Evolutionary conservation across 1,140 invertebrate genomes (phyloP).

Genomic region (Wiebesia pumilae): DNA sequence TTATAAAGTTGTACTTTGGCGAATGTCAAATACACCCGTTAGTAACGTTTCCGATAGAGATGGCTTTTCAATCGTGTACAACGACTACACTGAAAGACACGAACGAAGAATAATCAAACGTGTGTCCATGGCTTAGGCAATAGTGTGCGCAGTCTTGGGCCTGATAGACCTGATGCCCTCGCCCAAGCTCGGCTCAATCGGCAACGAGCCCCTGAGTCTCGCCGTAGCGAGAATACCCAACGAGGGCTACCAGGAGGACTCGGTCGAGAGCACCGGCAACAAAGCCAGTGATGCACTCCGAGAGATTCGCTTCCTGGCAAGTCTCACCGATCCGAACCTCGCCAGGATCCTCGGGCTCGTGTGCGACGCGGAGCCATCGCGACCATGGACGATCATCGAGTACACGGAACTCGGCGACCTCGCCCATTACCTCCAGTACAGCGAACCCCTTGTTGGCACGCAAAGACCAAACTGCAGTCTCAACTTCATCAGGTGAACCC

Average conservation of each 20-base stretch:
- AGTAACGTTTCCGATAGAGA: too few relatives aligned
- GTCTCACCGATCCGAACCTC: slow-evolving; percentile 84
- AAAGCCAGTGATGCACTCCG: slow-evolving; percentile 70
- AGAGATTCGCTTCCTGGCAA: slow-evolving; percentile 84
- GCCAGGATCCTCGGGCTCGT: slow-evolving; percentile 82
- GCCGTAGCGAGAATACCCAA: slow-evolving; percentile 75
- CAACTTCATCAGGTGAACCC: slow-evolving; percentile 69
- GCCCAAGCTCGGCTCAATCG: slow-evolving; percentile 24
- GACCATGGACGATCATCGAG: slow-evolving; percentile 84
- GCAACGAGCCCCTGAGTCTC: slow-evolving; percentile 68
- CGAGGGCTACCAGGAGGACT: slow-evolving; percentile 52
- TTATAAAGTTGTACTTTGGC: too few relatives aligned
- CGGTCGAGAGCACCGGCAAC: slow-evolving; percentile 52
- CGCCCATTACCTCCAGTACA: slow-evolving; percentile 82
- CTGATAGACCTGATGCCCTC: slow-evolving; percentile 63
- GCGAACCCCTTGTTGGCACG: slow-evolving; percentile 68
- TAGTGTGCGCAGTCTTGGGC: slow-evolving; percentile 76
- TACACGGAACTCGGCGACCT: slow-evolving; percentile 88
- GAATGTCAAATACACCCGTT: too few relatives aligned
- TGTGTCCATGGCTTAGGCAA: slow-evolving; percentile 65
- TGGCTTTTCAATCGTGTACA: not conserved
- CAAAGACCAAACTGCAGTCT: slow-evolving; percentile 69
- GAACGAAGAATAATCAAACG: not conserved
- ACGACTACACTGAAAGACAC: not conserved
- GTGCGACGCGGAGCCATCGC: slow-evolving; percentile 72